Evolutionary conservation across 2,888 invertebrate genomes (phyloP).

Genomic region (Lissonota sp.): DNA sequence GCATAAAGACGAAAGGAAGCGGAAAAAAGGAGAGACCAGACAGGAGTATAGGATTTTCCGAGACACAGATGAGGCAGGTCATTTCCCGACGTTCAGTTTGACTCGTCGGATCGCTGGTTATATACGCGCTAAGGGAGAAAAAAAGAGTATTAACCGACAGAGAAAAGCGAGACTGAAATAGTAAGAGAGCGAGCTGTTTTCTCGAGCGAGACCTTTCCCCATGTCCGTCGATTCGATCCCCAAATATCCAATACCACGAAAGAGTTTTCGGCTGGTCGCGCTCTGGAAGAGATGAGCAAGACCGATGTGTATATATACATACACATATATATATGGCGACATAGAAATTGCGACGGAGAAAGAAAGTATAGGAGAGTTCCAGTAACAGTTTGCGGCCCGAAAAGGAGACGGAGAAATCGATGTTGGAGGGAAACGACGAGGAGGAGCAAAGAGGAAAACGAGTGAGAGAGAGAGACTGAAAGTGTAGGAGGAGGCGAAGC

Average conservation of each 20-base stretch:
- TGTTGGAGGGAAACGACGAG: conserved; percentile 47
- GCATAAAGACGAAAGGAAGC: background rate
- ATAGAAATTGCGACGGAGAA: conserved; percentile 16
- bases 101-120: conserved; percentile 49
- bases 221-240: conserved; percentile 67
- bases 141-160: conserved; percentile 16
- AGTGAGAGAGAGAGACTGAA: conserved; percentile 33
- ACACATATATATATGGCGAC: conserved; percentile 7
- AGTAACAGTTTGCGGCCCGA: conserved; percentile 52
- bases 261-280: conserved; percentile 72
- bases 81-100: conserved; percentile 55
- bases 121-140: conserved; percentile 24
- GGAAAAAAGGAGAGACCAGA: background rate
- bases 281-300: conserved; percentile 65
- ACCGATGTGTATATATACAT: conserved; percentile 59
- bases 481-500: conserved; percentile 38
- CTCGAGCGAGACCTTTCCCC: conserved; percentile 55
- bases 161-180: background rate
- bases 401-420: conserved; percentile 59
- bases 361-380: conserved; percentile 31
- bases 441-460: conserved; percentile 36
- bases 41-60: conserved; percentile 22
- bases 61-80: conserved; percentile 57
- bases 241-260: conserved; percentile 74
- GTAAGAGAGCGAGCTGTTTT: conserved; percentile 41